phyloP scores from a whole-genome alignment of 1,140 invertebrate genomes.

The Sycophaga agraensis region DNA sequence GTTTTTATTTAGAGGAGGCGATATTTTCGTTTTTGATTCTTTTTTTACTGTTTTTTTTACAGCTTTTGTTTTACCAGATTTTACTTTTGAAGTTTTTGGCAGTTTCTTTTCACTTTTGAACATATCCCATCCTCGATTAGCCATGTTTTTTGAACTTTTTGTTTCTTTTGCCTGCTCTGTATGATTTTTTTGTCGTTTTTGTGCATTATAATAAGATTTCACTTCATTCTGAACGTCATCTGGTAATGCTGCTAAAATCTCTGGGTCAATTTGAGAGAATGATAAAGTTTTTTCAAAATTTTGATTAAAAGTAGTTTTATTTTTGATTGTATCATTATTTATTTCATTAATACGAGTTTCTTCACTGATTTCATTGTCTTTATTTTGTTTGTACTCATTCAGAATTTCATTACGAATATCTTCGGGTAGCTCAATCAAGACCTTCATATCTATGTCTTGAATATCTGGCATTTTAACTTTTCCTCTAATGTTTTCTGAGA shows the following conservation, averaged over 20 bases:
- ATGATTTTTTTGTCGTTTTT: slow-evolving; percentile 59
- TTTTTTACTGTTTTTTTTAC: slow-evolving; percentile 10
- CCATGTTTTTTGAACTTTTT: slow-evolving; percentile 10
- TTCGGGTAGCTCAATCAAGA: slow-evolving; percentile 64
- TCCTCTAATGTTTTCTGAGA: slow-evolving; percentile 25
- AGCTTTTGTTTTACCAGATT: slow-evolving; percentile 24
- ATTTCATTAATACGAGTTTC: too few species aligned
- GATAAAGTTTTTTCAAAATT: slow-evolving; percentile 36
- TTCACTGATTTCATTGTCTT: slow-evolving; percentile 23
- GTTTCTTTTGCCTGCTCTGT: slow-evolving; percentile 24
- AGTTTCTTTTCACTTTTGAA: slow-evolving; percentile 34
- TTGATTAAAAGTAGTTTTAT: too few species aligned
- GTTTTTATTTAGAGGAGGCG: not conserved
- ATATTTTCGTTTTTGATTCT: slow-evolving; percentile 1
- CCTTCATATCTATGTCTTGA: slow-evolving; percentile 59
- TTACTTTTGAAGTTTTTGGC: slow-evolving; percentile 26
- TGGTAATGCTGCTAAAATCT: slow-evolving; percentile 58
- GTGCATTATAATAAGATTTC: slow-evolving; percentile 56
- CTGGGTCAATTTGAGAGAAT: slow-evolving; percentile 56
- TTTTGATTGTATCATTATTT: too few species aligned
- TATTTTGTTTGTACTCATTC: slow-evolving; percentile 55
- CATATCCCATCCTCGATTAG: slow-evolving; percentile 29
- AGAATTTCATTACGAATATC: slow-evolving; percentile 67
- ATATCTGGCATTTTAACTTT: slow-evolving; percentile 39
- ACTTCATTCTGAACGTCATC: slow-evolving; percentile 58